Evolutionary conservation across 2,797 vertebrate species (phyloP).

Genomic region (Cichlasoma orientale): DNA sequence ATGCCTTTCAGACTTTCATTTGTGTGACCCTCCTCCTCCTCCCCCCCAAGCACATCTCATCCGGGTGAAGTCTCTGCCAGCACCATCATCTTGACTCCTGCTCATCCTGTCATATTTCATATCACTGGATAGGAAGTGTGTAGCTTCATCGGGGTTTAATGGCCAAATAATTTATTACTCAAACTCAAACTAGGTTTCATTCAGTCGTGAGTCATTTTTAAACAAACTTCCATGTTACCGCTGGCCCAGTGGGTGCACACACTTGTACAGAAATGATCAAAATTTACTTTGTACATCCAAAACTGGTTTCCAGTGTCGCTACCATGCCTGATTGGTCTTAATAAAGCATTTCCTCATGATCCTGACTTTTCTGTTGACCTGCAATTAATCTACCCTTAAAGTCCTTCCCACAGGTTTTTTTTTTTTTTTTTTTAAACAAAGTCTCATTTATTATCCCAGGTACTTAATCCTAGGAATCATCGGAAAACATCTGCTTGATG

Average conservation of each 20-base stretch:
- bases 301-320: not conserved
- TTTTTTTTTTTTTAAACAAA: constrained; percentile 73
- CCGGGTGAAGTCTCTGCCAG: not conserved
- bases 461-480: constrained; percentile 75
- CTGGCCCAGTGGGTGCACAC: not conserved
- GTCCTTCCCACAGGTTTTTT: constrained; percentile 2
- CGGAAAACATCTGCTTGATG: constrained; percentile 79
- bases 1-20: not conserved
- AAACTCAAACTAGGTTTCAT: not conserved
- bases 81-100: not conserved
- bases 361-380: constrained; percentile 60
- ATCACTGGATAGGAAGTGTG: too few species aligned
- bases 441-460: constrained; percentile 71
- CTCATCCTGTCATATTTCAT: not conserved
- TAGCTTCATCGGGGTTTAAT: not conserved
- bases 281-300: not conserved
- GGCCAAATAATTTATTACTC: not conserved
- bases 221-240: not conserved
- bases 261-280: not conserved
- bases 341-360: constrained; percentile 45
- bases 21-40: not conserved
- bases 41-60: not conserved
- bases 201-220: not conserved
- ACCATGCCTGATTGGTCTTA: constrained; percentile 8
- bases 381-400: constrained; percentile 57